Evolutionary conservation across 2,797 vertebrate genomes (phyloP).

Genomic region (Sciaenops ocellatus): DNA sequence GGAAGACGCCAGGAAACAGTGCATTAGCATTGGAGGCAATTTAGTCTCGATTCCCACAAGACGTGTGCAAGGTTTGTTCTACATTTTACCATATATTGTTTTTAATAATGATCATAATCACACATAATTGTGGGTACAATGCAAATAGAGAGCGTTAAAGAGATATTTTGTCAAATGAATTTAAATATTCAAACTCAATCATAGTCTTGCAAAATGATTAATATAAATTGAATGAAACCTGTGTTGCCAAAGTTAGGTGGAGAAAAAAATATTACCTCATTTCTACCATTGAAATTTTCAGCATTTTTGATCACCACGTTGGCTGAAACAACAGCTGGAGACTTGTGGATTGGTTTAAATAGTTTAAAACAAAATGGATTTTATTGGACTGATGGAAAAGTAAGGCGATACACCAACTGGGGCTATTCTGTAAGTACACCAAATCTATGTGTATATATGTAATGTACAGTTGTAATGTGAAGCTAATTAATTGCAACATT

Average conservation of each 20-base stretch:
- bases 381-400: constrained; percentile 91
- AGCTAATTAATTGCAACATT: no score
- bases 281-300: constrained; percentile 37
- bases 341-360: constrained; percentile 92
- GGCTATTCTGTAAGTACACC: constrained; percentile 74
- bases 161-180: neutral
- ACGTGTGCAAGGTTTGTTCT: constrained; percentile 74
- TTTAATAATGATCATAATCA: neutral
- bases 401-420: constrained; percentile 90
- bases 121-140: neutral
- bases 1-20: constrained; percentile 67
- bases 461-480: neutral
- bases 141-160: neutral
- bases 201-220: neutral
- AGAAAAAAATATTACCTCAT: accelerated
- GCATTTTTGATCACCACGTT: constrained; percentile 71
- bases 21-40: constrained; percentile 56
- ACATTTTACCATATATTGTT: neutral
- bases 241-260: neutral
- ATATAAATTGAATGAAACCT: neutral
- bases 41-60: constrained; percentile 73
- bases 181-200: neutral
- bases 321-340: constrained; percentile 12
- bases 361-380: constrained; percentile 86
- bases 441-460: neutral